A percentile compares a stretch with the other conserved stretches of the same genome.
Conservation (phyloP, 1,140 invertebrate species). For the Drosophila malerkotliana region DNA sequence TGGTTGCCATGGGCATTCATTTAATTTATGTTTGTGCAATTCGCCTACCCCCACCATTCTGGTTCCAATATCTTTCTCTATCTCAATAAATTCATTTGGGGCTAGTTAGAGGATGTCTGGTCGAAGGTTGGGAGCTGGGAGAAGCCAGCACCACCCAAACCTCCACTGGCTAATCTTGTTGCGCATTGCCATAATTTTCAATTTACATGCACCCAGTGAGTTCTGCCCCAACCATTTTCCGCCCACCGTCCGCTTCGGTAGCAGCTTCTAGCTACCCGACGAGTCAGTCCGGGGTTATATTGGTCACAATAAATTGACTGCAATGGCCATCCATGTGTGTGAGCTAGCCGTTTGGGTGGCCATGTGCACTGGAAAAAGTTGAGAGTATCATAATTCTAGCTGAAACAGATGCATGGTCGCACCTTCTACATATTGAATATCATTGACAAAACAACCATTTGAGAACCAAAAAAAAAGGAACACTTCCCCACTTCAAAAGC, state of each 20-base stretch:
- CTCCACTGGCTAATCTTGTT: slow-evolving; percentile 75
- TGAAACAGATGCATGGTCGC: too few species aligned
- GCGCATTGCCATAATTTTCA: slow-evolving; percentile 82
- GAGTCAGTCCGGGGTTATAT: slow-evolving; percentile 65
- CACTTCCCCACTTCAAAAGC: neutral
- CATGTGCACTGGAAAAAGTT: neutral
- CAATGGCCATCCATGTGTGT: slow-evolving; percentile 4
- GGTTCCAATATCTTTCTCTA: slow-evolving; percentile 10
- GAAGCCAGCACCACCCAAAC: slow-evolving; percentile 5
- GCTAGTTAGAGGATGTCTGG: slow-evolving; percentile 39
- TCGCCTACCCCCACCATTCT: slow-evolving; percentile 12
- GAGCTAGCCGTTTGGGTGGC: neutral
- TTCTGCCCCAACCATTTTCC: slow-evolving; percentile 3
- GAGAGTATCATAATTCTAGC: too few species aligned
- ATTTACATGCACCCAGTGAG: slow-evolving; percentile 71
- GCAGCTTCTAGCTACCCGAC: slow-evolving; percentile 10
- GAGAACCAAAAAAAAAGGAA: too few species aligned
- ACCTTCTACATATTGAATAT: too few species aligned
- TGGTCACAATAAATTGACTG: slow-evolving; percentile 78
- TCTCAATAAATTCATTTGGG: slow-evolving; percentile 61
- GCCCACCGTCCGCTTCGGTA: neutral
- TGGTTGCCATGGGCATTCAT: slow-evolving; percentile 63
- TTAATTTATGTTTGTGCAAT: slow-evolving; percentile 59
- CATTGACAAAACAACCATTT: too few species aligned
- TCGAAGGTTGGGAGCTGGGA: slow-evolving; percentile 4